phyloP scores from a whole-genome alignment of 2,113 vertebrate genomes.

The Paedocypris sp. region DNA sequence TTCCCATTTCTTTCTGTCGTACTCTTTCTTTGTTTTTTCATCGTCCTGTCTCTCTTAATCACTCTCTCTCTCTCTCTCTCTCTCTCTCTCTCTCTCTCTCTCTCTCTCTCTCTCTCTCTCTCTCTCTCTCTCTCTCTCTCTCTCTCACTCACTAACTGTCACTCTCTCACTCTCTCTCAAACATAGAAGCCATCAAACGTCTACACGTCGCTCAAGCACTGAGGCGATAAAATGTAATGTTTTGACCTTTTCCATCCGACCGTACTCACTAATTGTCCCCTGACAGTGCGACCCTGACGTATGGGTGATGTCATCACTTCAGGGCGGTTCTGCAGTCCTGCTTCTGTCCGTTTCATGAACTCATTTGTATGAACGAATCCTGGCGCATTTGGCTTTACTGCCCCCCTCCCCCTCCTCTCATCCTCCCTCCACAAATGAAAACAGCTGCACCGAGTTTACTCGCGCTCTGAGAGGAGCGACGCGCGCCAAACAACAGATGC shows the following conservation, averaged over 20 bases:
- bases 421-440: neutral
- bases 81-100: neutral
- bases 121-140: neutral
- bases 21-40: neutral
- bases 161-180: constrained; percentile 14
- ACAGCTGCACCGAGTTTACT: neutral
- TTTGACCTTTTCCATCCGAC: too few relatives aligned
- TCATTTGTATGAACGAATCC: too few relatives aligned
- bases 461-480: neutral
- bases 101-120: neutral
- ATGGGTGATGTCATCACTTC: too few relatives aligned
- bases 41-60: neutral
- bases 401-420: neutral
- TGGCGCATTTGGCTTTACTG: too few relatives aligned
- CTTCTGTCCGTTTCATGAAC: too few relatives aligned
- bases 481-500: constrained; percentile 1
- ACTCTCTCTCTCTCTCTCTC: neutral
- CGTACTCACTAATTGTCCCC: too few relatives aligned
- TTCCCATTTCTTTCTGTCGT: neutral
- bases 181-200: too few relatives aligned
- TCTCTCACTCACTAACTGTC: neutral
- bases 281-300: too few relatives aligned
- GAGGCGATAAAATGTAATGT: too few relatives aligned
- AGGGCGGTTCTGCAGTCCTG: too few relatives aligned
- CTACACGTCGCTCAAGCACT: too few relatives aligned